A percentile compares a stretch with the other conserved stretches of the same genome.
Evolutionary conservation across 2,113 vertebrate genomes (phyloP).

Genomic region (Oxyura jamaicensis): DNA sequence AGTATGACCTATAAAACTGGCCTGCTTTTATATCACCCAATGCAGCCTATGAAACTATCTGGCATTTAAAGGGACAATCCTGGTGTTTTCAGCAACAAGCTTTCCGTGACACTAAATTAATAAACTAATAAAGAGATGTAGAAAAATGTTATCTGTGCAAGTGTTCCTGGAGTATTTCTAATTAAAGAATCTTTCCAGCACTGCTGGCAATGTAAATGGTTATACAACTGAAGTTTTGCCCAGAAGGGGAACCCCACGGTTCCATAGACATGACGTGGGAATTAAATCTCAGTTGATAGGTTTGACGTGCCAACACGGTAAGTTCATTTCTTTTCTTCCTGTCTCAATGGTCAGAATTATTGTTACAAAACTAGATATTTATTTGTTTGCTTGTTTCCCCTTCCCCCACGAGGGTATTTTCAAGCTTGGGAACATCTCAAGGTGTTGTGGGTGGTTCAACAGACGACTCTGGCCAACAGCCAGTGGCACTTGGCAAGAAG

Average conservation of each 20-base stretch:
- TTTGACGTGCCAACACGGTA: neutral
- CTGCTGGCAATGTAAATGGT: neutral
- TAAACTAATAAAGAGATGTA: neutral
- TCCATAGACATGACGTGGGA: neutral
- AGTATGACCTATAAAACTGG: constrained; percentile 42
- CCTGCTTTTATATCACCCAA: constrained; percentile 16
- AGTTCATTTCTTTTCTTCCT: neutral
- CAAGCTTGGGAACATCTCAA: neutral
- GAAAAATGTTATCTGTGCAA: neutral
- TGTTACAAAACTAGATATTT: neutral
- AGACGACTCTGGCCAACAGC: neutral
- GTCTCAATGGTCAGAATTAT: fast-evolving
- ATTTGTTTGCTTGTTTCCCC: no score
- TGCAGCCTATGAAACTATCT: neutral
- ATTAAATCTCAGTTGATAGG: neutral
- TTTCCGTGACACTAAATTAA: constrained; percentile 7
- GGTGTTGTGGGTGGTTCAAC: neutral
- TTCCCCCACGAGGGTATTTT: neutral
- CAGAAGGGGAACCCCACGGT: neutral
- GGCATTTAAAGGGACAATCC: neutral
- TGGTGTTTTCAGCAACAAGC: neutral
- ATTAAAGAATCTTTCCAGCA: neutral
- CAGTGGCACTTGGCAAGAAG: neutral
- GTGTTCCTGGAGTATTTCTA: constrained; percentile 6
- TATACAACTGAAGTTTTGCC: neutral